Evolutionary conservation across 1,140 invertebrate genomes (phyloP).

Genomic region (Atta cephalotes): DNA sequence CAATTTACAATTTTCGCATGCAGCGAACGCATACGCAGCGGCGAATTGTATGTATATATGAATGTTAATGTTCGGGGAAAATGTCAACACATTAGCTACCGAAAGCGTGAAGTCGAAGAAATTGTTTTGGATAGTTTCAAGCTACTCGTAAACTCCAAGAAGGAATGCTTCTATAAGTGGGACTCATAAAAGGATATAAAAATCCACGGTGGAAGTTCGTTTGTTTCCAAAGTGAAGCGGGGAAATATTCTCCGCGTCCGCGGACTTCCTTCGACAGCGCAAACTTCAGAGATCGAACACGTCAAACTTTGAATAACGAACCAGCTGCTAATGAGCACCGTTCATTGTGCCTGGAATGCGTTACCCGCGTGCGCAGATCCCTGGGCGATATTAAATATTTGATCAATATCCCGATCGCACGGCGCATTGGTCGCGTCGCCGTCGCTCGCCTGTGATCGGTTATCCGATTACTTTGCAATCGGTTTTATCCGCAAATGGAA

Average conservation of each 20-base stretch:
- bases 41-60: background rate
- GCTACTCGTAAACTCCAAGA: background rate
- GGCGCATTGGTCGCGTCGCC: conserved; percentile 3
- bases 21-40: background rate
- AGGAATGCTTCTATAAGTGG: conserved; percentile 16
- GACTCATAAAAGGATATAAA: conserved; percentile 26
- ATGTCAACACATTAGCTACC: conserved; percentile 2
- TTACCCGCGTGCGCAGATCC: conserved; percentile 20
- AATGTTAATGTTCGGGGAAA: background rate
- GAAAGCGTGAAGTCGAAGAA: conserved; percentile 1
- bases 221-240: conserved; percentile 38
- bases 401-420: conserved; percentile 43
- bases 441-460: conserved; percentile 41
- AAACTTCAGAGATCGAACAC: conserved; percentile 44
- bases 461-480: conserved; percentile 66
- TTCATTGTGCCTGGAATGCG: conserved; percentile 47
- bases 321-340: conserved; percentile 46
- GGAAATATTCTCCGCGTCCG: conserved; percentile 25
- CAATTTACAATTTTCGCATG: background rate
- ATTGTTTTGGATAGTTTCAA: background rate
- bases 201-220: conserved; percentile 32
- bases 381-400: conserved; percentile 54
- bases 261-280: conserved; percentile 20
- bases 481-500: conserved; percentile 66
- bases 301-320: conserved; percentile 57